Evolutionary conservation across 2,888 invertebrate species (phyloP).

Genomic region (Buathra laborator): DNA sequence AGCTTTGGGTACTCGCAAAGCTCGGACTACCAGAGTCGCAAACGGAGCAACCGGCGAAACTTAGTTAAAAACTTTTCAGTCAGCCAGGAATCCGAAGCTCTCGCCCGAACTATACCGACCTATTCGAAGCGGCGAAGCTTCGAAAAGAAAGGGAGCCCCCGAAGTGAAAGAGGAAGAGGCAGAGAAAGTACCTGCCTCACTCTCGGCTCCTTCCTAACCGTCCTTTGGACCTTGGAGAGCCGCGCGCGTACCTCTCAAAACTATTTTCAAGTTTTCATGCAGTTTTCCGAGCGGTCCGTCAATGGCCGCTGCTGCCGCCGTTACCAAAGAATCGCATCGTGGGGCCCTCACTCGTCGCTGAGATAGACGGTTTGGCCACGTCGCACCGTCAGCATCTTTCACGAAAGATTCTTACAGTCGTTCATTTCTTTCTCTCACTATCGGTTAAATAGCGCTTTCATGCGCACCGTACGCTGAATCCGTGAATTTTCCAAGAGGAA

Average conservation of each 20-base stretch:
- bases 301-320: constrained; percentile 66
- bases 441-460: constrained; percentile 53
- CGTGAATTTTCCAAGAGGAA: background rate
- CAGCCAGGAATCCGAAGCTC: constrained; percentile 81
- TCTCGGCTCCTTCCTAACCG: constrained; percentile 23
- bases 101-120: constrained; percentile 63
- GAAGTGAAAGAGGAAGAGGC: constrained; percentile 21
- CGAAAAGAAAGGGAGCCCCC: constrained; percentile 36
- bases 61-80: constrained; percentile 84
- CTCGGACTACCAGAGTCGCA: constrained; percentile 46
- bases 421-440: constrained; percentile 33
- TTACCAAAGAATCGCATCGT: constrained; percentile 2
- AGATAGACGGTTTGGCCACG: background rate
- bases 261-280: constrained; percentile 82
- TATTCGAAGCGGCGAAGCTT: constrained; percentile 71
- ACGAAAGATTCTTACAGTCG: constrained; percentile 48
- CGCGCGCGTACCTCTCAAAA: constrained; percentile 73
- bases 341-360: background rate
- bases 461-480: constrained; percentile 13
- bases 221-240: constrained; percentile 66
- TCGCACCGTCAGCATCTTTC: constrained; percentile 62
- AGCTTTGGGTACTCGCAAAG: constrained; percentile 51
- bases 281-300: constrained; percentile 77
- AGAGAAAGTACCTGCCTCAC: constrained; percentile 49
- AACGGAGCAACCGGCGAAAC: constrained; percentile 78